A percentile compares a stretch with the other conserved stretches of the same genome.
Evolutionary conservation across 2,113 vertebrate genomes (phyloP).

Genomic region (Ranitomeya imitator): DNA sequence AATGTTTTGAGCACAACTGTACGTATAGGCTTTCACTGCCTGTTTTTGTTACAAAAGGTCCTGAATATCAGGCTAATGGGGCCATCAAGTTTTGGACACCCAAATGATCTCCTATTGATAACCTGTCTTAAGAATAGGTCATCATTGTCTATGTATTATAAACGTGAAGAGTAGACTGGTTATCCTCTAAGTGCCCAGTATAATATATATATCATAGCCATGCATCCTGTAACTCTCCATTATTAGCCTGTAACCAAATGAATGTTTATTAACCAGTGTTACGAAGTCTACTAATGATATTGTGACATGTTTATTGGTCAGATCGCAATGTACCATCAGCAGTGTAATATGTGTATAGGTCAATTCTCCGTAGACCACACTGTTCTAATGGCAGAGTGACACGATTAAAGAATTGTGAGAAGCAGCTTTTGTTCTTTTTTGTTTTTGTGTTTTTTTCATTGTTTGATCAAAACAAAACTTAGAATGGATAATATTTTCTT

Average conservation of each 20-base stretch:
- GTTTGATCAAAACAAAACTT: background rate
- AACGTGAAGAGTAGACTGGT: background rate
- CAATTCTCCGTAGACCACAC: background rate
- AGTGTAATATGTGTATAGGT: conserved; percentile 30
- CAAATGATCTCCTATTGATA: too few relatives aligned
- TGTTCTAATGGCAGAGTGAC: conserved; percentile 28
- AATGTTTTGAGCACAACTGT: too few relatives aligned
- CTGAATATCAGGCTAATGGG: too few relatives aligned
- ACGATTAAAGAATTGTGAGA: background rate
- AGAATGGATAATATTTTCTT: background rate
- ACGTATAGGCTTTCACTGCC: too few relatives aligned
- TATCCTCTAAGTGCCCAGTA: background rate
- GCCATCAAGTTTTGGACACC: too few relatives aligned
- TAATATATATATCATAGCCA: background rate
- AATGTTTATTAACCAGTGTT: conserved; percentile 10
- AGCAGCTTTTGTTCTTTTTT: conserved; percentile 30
- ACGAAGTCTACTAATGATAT: conserved; percentile 14
- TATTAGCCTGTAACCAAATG: conserved; percentile 7
- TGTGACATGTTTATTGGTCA: conserved; percentile 23
- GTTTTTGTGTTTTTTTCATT: background rate
- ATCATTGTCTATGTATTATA: background rate
- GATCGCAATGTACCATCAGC: conserved; percentile 6
- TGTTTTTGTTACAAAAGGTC: too few relatives aligned
- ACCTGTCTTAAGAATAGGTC: too few relatives aligned
- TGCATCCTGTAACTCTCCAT: background rate